Conservation (phyloP, 2,888 invertebrate genomes). For the Drosophila limbata region DNA sequence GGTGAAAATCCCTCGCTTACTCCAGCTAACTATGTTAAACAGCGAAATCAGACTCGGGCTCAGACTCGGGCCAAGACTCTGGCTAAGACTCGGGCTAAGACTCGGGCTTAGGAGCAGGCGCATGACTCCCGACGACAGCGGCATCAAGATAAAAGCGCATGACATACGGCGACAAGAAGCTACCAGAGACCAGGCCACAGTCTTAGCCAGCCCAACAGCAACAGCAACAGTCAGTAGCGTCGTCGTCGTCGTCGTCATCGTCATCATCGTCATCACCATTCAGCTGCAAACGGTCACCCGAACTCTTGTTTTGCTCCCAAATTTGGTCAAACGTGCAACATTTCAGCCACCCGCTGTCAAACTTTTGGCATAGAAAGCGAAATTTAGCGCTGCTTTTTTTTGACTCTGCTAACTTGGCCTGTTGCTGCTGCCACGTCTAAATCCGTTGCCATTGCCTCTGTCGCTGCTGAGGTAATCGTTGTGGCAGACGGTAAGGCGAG, state of each 20-base stretch:
- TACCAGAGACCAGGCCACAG: slow-evolving; percentile 67
- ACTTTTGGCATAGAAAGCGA: slow-evolving; percentile 77
- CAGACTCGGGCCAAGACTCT: slow-evolving; percentile 8
- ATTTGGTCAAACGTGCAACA: slow-evolving; percentile 80
- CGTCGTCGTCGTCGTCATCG: slow-evolving; percentile 39
- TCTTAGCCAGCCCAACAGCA: slow-evolving; percentile 39
- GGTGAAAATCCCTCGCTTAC: slow-evolving; percentile 68
- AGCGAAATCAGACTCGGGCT: slow-evolving; percentile 69
- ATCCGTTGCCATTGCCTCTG: slow-evolving; percentile 1
- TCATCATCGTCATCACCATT: slow-evolving; percentile 52
- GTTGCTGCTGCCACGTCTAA: slow-evolving; percentile 9
- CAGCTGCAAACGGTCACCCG: slow-evolving; percentile 54
- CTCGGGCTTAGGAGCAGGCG: slow-evolving; percentile 47
- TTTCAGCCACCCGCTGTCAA: slow-evolving; percentile 78
- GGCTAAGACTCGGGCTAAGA: slow-evolving; percentile 32
- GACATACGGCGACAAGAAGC: slow-evolving; percentile 80
- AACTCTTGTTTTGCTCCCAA: slow-evolving; percentile 59
- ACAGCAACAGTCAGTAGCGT: slow-evolving; percentile 43
- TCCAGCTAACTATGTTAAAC: slow-evolving; percentile 73
- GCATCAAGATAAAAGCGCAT: slow-evolving; percentile 77
- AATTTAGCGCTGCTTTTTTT: slow-evolving; percentile 47
- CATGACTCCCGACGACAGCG: slow-evolving; percentile 73
- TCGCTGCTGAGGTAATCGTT: slow-evolving; percentile 71
- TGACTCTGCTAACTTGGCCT: slow-evolving; percentile 16
- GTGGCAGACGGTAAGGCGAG: slow-evolving; percentile 24